Evolutionary conservation across 1,140 invertebrate genomes (phyloP).

Genomic region (Solenopsis fugax): DNA sequence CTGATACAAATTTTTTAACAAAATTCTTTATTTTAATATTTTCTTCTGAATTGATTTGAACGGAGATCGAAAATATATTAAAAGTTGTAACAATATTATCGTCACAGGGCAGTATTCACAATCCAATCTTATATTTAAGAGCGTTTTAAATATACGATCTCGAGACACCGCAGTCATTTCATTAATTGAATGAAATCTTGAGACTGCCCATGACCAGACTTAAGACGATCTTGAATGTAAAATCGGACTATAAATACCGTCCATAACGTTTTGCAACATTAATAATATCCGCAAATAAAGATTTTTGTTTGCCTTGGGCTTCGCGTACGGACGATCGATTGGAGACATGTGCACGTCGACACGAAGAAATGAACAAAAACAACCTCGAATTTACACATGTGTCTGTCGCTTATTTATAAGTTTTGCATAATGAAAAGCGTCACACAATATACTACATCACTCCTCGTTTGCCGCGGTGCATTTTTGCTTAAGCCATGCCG

Average conservation of each 20-base stretch:
- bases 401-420: conserved; percentile 25
- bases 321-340: not conserved
- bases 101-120: not conserved
- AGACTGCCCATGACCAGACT: no score
- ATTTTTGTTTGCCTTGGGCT: conserved; percentile 25
- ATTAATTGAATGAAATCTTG: no score
- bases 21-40: conserved; percentile 9
- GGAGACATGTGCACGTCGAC: not conserved
- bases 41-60: not conserved
- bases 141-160: no score
- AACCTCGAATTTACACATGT: not conserved
- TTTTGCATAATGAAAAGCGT: conserved; percentile 49
- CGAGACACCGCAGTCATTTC: no score
- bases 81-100: not conserved
- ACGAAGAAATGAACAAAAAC: conserved; percentile 26
- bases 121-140: no score
- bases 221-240: no score
- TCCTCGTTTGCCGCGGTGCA: not conserved
- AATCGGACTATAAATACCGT: no score
- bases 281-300: not conserved
- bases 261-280: not conserved
- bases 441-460: conserved; percentile 44
- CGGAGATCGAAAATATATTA: not conserved
- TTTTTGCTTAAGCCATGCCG: conserved; percentile 61
- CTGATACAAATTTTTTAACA: not conserved